Conservation (phyloP, 1,140 invertebrate genomes). For the Drosophila nebulosa region DNA sequence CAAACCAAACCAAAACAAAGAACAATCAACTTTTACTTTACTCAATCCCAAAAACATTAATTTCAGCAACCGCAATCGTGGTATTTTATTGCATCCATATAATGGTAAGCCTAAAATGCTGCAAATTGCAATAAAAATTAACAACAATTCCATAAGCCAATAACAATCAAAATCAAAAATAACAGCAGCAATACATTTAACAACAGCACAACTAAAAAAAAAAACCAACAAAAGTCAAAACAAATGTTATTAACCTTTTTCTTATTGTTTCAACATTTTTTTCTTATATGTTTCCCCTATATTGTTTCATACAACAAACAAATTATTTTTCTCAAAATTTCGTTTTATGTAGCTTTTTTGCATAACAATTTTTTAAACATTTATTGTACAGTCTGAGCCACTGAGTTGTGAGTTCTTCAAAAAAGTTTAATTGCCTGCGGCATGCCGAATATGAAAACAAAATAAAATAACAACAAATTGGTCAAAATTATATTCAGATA, state of each 20-base stretch:
- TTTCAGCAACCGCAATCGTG: conserved; percentile 82
- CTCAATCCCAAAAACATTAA: conserved; percentile 74
- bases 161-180: conserved; percentile 38
- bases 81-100: conserved; percentile 83
- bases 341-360: conserved; percentile 34
- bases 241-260: conserved; percentile 37
- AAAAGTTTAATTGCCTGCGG: conserved; percentile 63
- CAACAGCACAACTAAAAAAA: conserved; percentile 39
- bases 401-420: conserved; percentile 55
- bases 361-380: conserved; percentile 34
- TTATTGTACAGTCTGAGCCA: conserved; percentile 55
- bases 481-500: background rate
- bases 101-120: conserved; percentile 82
- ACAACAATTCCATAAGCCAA: conserved; percentile 12
- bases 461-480: background rate
- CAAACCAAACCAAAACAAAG: conserved; percentile 27
- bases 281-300: background rate
- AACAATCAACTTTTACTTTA: conserved; percentile 56
- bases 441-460: conserved; percentile 48
- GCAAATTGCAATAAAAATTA: conserved; percentile 64
- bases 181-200: conserved; percentile 45
- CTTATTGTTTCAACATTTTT: conserved; percentile 20
- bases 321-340: conserved; percentile 16
- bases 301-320: background rate
- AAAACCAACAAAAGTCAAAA: conserved; percentile 19